Percentiles rank a stretch among this genome's conserved stretches.
Evolutionary conservation across 1,140 invertebrate genomes (phyloP).

Genomic region (Drosophila obscura): DNA sequence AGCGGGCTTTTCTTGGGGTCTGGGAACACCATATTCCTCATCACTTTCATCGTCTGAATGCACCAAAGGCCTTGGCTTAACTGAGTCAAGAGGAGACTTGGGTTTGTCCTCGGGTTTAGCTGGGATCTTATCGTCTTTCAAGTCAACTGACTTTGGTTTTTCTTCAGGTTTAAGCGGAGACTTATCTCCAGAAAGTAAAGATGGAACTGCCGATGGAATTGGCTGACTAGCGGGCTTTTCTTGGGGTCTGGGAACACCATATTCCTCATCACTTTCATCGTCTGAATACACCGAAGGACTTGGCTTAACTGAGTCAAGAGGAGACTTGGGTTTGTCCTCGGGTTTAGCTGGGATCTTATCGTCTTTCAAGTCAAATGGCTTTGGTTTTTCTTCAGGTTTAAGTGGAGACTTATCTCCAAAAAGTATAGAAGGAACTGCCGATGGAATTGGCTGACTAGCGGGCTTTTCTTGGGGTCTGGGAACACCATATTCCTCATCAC

Average conservation of each 20-base stretch:
- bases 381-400: not conserved
- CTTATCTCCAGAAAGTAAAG: not conserved
- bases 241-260: not conserved
- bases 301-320: not conserved
- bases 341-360: not conserved
- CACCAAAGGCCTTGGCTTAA: not conserved
- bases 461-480: slow-evolving; percentile 1
- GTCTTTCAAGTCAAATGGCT: not conserved
- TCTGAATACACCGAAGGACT: not conserved
- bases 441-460: not conserved
- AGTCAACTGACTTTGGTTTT: not conserved
- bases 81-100: slow-evolving; percentile 1
- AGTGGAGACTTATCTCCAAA: not conserved
- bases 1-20: not conserved
- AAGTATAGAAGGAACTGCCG: not conserved
- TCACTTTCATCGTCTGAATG: slow-evolving; percentile 5
- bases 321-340: slow-evolving; percentile 19
- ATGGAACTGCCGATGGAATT: not conserved
- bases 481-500: slow-evolving; percentile 4
- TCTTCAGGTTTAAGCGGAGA: slow-evolving; percentile 2
- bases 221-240: not conserved
- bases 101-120: slow-evolving; percentile 7
- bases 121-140: slow-evolving; percentile 6
- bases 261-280: slow-evolving; percentile 3
- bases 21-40: slow-evolving; percentile 4